A percentile compares a stretch with the other conserved stretches of the same genome.
Conservation (phyloP, 1,140 invertebrate species). For the Diplogasteroides magnus region DNA sequence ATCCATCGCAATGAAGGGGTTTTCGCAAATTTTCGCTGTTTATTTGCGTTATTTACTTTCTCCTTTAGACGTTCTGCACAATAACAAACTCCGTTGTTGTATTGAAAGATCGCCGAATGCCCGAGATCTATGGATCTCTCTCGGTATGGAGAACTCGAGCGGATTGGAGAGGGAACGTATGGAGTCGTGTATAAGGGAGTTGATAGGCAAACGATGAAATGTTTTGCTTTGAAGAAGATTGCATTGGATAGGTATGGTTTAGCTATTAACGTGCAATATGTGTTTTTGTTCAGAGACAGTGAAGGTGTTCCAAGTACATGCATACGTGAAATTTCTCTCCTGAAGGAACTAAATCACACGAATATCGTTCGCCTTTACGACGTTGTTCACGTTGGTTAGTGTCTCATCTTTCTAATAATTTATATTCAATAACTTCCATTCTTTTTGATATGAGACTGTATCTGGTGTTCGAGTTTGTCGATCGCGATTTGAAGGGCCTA, state of each 20-base stretch:
- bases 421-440: no score
- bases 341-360: conserved; percentile 83
- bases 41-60: no score
- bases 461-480: conserved; percentile 92
- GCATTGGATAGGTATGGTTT: conserved; percentile 76
- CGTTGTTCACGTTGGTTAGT: conserved; percentile 25
- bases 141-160: conserved; percentile 81
- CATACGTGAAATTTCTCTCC: conserved; percentile 82
- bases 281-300: conserved; percentile 32
- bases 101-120: no score
- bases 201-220: conserved; percentile 76
- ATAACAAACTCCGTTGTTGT: no score
- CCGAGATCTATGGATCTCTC: no score
- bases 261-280: conserved; percentile 2
- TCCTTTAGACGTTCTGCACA: no score
- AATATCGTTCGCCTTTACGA: conserved; percentile 86
- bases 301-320: conserved; percentile 88
- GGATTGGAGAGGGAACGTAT: conserved; percentile 85
- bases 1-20: no score
- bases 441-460: conserved; percentile 88
- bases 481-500: conserved; percentile 75
- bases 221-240: conserved; percentile 92
- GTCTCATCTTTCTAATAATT: conserved; percentile 10
- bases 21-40: no score
- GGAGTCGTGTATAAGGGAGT: conserved; percentile 84